phyloP scores from a whole-genome alignment of 2,113 vertebrate species.

The Drymodes brunneopygia region DNA sequence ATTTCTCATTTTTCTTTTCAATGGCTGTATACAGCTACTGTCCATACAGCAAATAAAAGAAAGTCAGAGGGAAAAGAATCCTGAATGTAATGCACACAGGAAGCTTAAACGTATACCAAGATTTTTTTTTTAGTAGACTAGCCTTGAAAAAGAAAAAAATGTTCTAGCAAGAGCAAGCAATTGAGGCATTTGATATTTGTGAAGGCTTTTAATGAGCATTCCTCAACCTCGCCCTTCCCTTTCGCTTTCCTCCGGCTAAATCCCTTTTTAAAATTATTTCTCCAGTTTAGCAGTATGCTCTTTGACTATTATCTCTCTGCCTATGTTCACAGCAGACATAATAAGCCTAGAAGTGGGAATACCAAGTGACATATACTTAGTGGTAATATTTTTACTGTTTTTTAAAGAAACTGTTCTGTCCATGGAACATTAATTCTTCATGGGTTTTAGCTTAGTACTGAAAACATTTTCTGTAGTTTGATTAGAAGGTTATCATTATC shows the following conservation, averaged over 20 bases:
- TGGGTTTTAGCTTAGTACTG: neutral
- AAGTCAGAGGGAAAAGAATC: neutral
- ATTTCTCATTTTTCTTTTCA: neutral
- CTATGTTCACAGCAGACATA: neutral
- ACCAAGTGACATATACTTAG: no score
- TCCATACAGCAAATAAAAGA: neutral
- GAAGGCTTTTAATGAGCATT: neutral
- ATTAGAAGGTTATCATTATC: neutral
- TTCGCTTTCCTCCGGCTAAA: neutral
- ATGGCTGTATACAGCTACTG: neutral
- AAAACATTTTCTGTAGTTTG: neutral
- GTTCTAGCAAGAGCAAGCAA: neutral
- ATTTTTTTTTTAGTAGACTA: neutral
- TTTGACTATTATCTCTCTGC: neutral
- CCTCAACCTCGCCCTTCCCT: neutral
- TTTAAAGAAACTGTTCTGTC: neutral
- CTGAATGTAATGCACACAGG: neutral
- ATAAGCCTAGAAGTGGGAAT: neutral
- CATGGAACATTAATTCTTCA: neutral
- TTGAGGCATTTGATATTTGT: neutral
- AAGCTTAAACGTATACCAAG: neutral
- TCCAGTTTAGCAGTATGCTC: neutral
- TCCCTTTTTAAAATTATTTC: neutral
- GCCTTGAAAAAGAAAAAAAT: neutral
- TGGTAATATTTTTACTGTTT: no score